Percentiles rank a stretch among this genome's conserved stretches.
Conservation (phyloP, 1,140 invertebrate genomes). For the Caerostris darwini region DNA sequence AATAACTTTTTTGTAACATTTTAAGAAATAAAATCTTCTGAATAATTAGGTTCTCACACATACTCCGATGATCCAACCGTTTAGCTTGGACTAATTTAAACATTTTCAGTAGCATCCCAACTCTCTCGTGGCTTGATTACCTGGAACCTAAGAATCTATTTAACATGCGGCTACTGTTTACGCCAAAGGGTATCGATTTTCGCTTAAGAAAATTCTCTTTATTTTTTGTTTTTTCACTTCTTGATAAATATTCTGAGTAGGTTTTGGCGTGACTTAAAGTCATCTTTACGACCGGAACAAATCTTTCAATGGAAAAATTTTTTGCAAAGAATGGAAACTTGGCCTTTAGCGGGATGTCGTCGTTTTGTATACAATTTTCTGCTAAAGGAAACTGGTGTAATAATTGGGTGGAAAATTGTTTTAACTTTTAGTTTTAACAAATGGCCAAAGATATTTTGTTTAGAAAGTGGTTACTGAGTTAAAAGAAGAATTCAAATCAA, state of each 20-base stretch:
- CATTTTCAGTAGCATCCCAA: background rate
- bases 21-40: background rate
- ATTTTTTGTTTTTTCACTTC: background rate
- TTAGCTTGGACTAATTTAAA: slow-evolving; percentile 37
- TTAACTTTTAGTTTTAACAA: background rate
- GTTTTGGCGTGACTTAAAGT: slow-evolving; percentile 42
- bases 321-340: background rate
- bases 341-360: background rate
- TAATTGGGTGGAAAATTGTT: background rate
- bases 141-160: slow-evolving; percentile 23
- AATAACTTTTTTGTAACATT: background rate
- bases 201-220: slow-evolving; percentile 30
- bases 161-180: slow-evolving; percentile 44
- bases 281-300: background rate
- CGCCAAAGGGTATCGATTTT: slow-evolving; percentile 1
- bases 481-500: too few species aligned
- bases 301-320: background rate
- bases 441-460: too few species aligned
- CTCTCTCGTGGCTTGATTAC: background rate
- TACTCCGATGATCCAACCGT: slow-evolving; percentile 11
- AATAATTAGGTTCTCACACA: slow-evolving; percentile 28
- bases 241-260: slow-evolving; percentile 52
- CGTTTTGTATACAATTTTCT: background rate
- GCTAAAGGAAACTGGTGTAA: background rate
- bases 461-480: background rate